phyloP scores from a whole-genome alignment of 2,888 invertebrate genomes.

The Tipula confusa region DNA sequence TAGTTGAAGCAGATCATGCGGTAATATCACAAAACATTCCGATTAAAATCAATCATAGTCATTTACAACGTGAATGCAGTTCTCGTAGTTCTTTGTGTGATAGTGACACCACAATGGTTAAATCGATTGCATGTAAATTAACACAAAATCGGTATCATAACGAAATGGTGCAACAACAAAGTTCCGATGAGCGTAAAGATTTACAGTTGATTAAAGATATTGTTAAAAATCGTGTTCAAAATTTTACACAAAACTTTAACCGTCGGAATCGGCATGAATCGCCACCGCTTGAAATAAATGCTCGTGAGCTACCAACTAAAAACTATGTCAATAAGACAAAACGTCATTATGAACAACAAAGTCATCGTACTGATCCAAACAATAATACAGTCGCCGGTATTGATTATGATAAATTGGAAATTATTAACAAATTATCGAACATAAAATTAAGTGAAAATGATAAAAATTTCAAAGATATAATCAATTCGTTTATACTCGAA shows the following conservation, averaged over 20 bases:
- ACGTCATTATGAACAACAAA: constrained; percentile 7
- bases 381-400: neutral
- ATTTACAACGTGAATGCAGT: constrained; percentile 32
- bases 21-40: neutral
- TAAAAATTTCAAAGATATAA: constrained; percentile 27
- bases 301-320: neutral
- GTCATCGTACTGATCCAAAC: neutral
- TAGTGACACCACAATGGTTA: constrained; percentile 25
- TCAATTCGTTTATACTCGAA: constrained; percentile 35
- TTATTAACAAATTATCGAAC: neutral
- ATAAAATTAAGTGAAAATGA: constrained; percentile 12
- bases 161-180: constrained; percentile 32
- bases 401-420: neutral
- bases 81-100: constrained; percentile 13
- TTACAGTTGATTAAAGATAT: neutral
- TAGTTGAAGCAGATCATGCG: too few relatives aligned
- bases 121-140: constrained; percentile 33
- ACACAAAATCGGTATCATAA: constrained; percentile 41
- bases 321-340: neutral
- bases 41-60: neutral
- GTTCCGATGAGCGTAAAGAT: neutral
- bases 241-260: neutral
- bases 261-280: neutral
- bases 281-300: neutral
- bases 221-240: neutral